Percentiles rank a stretch among this genome's conserved stretches.
These are phyloP conservation scores for Melieria omissa DNA, from an alignment of 2,888 invertebrate genomes.

Conservation along the genomic window DNA sequence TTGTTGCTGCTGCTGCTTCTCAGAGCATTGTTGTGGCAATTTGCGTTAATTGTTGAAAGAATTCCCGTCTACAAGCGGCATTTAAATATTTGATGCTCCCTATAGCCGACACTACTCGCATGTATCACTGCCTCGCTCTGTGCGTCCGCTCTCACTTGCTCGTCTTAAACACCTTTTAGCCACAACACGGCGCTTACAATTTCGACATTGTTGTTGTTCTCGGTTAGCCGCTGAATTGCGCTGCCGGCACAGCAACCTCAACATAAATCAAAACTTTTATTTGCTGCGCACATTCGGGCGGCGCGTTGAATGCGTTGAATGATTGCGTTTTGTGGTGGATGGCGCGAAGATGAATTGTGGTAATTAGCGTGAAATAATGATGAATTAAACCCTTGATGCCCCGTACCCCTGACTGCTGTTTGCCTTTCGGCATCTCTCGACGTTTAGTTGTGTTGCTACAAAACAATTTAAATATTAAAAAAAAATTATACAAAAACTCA, in stretches of 20 bases:
- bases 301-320: constrained; percentile 6
- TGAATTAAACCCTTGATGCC: constrained; percentile 3
- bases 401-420: too few relatives aligned
- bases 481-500: too few relatives aligned
- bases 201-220: not conserved
- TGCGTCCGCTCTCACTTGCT: constrained; percentile 28
- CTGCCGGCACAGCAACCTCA: not conserved
- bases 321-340: constrained; percentile 13
- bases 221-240: too few relatives aligned
- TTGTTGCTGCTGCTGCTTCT: constrained; percentile 27
- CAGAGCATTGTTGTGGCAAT: too few relatives aligned
- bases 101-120: constrained; percentile 16
- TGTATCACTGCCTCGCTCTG: not conserved
- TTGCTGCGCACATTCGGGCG: not conserved
- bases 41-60: too few relatives aligned
- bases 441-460: too few relatives aligned
- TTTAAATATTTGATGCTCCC: not conserved
- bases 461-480: too few relatives aligned
- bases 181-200: not conserved
- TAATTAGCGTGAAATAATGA: constrained; percentile 30
- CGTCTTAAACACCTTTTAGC: constrained; percentile 50
- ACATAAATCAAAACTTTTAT: constrained; percentile 3
- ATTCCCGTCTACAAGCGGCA: not conserved
- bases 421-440: too few relatives aligned
- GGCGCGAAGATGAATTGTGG: constrained; percentile 19